Percentiles rank a stretch among this genome's conserved stretches.
phyloP scores from a whole-genome alignment of 2,888 invertebrate species.

The Athrips mouffetella region DNA sequence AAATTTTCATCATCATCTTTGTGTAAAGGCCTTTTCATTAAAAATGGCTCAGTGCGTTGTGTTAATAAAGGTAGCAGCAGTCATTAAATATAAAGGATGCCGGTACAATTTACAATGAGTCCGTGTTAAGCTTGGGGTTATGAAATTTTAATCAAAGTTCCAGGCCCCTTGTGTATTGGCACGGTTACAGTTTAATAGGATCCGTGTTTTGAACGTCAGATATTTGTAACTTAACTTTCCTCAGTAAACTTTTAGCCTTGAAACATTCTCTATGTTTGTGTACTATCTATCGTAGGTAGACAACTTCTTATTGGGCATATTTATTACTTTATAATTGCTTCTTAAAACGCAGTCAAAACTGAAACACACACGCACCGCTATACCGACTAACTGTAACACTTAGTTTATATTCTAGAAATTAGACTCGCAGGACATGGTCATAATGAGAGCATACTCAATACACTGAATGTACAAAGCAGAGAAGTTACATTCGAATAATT shows the following conservation, averaged over 20 bases:
- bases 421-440: no score
- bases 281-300: no score
- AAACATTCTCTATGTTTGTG: no score
- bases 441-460: no score
- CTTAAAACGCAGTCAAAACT: no score
- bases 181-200: conserved; percentile 51
- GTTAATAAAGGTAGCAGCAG: conserved; percentile 46
- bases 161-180: conserved; percentile 55
- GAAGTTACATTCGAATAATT: neutral
- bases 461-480: neutral
- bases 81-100: conserved; percentile 62
- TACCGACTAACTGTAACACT: no score
- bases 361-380: no score
- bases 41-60: conserved; percentile 15
- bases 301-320: no score
- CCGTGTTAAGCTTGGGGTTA: conserved; percentile 57
- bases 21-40: conserved; percentile 16
- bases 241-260: conserved; percentile 21
- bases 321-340: no score
- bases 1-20: conserved; percentile 4
- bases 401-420: no score
- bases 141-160: conserved; percentile 75
- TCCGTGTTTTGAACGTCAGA: conserved; percentile 39
- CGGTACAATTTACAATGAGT: conserved; percentile 61
- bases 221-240: conserved; percentile 43